A percentile compares a stretch with the other conserved stretches of the same genome.
Evolutionary conservation across 2,888 invertebrate species (phyloP).

Genomic region (Thera britannica): DNA sequence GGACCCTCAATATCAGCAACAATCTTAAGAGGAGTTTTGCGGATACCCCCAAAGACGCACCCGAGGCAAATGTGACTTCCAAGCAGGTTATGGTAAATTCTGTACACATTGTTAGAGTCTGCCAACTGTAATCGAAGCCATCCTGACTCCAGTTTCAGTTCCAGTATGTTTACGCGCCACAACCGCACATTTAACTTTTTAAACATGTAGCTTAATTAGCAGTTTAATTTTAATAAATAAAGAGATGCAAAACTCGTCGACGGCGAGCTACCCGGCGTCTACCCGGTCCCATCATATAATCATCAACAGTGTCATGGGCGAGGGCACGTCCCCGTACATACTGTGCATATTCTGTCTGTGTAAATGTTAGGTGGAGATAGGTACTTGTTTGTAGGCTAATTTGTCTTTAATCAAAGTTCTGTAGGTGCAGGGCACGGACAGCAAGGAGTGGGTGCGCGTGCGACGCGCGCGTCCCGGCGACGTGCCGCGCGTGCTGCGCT

Average conservation of each 20-base stretch:
- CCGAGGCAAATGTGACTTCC: conserved; percentile 54
- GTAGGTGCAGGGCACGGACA: conserved; percentile 66
- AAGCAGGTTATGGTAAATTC: conserved; percentile 58
- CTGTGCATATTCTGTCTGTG: too few relatives aligned
- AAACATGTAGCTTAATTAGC: too few relatives aligned
- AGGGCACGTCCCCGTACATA: too few relatives aligned
- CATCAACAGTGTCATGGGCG: too few relatives aligned
- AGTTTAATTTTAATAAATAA: too few relatives aligned
- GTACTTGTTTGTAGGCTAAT: too few relatives aligned
- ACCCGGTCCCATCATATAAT: too few relatives aligned
- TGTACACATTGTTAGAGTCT: background rate
- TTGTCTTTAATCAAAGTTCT: background rate
- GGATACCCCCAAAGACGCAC: conserved; percentile 61
- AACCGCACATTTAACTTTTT: too few relatives aligned
- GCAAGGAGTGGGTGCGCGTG: conserved; percentile 65
- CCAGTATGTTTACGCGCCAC: too few relatives aligned
- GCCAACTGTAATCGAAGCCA: background rate
- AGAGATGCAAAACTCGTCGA: too few relatives aligned
- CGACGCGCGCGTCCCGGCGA: conserved; percentile 71
- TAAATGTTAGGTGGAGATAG: too few relatives aligned
- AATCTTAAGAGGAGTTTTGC: conserved; percentile 50
- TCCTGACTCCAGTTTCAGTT: background rate
- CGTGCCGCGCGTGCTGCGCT: conserved; percentile 68
- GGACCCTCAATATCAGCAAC: conserved; percentile 38
- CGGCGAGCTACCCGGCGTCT: too few relatives aligned